Base-by-base conservation (phyloP, 2,113 vertebrate species). In the Erinaceus europaeus region DNA sequence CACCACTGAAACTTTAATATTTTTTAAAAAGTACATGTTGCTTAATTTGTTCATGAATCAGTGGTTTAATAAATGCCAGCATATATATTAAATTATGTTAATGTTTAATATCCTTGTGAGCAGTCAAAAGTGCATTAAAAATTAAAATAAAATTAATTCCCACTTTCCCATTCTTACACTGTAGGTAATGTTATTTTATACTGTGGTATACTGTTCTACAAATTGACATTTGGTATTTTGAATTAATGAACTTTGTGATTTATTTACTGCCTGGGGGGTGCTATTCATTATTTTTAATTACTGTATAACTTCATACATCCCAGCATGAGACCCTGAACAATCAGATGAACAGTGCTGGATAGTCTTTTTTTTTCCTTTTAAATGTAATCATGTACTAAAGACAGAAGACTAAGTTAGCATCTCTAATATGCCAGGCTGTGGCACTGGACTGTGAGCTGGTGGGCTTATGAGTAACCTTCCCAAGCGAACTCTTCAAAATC, bases 201-300 rank as follows among this genome's bases (percentile, higher is more conserved):
- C 53, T 73, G 32, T 55, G 61, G 34, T 69, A 72, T 34, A 57
- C 57, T 53, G 40, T 73, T 90, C 86, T 88, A 74, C 83, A 81
- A 91, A 95, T 81, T 84, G 75, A 84, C 23, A 71, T 92, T 93
- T 27, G 50, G 81, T 74, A 15, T 21, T 94, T 90, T 84, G 84
- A 91, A 82, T 93, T 92, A 96, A 96, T 86, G 92, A 91, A 89
- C 68, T 76, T 84, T n/a, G 36, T 94, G 73, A 83, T 94, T 94
- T 93, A 93, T 95, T 94, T 96, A 92, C 59, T 90, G 87, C 84
- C 89, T 53, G 71, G 91, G 71, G 91, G 78, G 80, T 84, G 50
- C 84, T 96, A 64, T 73, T 90, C 77, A 48, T 90, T 93, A 95
- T 71, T 92, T 95, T 93, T 69, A 93, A 64, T 96, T 95, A 89